Evolutionary conservation across 2,113 vertebrate species (phyloP), one percentile per base, ranked within the genome.

Genomic region (Gorsachius goisagi): DNA sequence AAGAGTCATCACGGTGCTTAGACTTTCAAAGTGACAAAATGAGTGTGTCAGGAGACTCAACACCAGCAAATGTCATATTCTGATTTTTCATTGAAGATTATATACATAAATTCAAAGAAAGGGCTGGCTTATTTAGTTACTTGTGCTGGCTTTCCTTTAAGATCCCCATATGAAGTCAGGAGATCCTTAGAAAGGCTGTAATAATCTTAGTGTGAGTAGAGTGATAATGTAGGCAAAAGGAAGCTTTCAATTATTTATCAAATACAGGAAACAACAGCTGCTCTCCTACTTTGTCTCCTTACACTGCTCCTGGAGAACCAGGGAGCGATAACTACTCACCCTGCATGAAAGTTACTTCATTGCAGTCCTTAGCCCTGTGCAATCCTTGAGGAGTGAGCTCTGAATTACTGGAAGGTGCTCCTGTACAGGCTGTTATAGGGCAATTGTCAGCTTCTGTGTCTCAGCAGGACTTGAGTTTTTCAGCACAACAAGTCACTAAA

Each of bases 231-330:
- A 64, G 56, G 23, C 20, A 92, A 85, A 63, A 15, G 45, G 24
- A 80, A 83, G 18, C 20, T 72, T 94, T 89, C n/a, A 60, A 37
- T 76, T 89, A 88, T 93, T 90, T 89, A 73, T 62, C 33, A 49
- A 56, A 75, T 49, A 60, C 6, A 66, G 30, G 27, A 90, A 63
- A 24, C 27, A 87, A 47, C 23, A 73, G n/a, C 69, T 75, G 56
- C 37, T 93, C 33, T 91, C 47, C 15, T 30, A 60, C 16, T 64
- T 85, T 58, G 62, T 73, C 15, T 60, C 24, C 49, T 49, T 47
- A 37, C 15, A 8, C 19, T 76, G 39, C 50, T 88, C 50, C 37
- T 74, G 53, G 59, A 89, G 62, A 72, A 85, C 60, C 6, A 68
- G 37, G 17, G 26, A 72, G 35, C 0, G 1, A 49, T 60, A 68